These are phyloP conservation scores for Felis chaus DNA, from an alignment of 2,113 vertebrate species.

Conservation along the genomic window DNA sequence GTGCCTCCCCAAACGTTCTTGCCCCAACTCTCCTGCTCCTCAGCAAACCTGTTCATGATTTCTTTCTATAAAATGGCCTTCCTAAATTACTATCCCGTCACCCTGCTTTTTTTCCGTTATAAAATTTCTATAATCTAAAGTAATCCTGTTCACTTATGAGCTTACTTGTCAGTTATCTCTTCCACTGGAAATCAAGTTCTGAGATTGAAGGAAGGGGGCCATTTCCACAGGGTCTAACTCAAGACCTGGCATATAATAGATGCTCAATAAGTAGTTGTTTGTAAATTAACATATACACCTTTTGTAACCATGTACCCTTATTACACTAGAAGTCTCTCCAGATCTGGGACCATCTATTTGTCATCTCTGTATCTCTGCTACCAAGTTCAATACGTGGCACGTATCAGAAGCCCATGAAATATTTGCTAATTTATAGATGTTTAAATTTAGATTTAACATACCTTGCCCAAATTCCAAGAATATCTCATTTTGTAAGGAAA, in stretches of 20 bases:
- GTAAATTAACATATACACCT: background rate
- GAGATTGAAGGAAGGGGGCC: background rate
- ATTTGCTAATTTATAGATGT: background rate
- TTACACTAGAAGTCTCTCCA: background rate
- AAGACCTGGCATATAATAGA: background rate
- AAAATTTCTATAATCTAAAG: background rate
- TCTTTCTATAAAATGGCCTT: background rate
- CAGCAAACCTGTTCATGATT: background rate
- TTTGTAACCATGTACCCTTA: background rate
- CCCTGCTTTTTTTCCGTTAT: background rate
- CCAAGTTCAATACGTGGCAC: background rate
- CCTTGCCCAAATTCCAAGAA: background rate
- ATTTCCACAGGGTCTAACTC: background rate
- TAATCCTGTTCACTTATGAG: background rate
- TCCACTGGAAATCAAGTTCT: background rate
- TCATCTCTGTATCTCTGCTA: background rate
- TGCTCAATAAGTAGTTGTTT: background rate
- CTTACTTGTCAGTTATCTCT: background rate
- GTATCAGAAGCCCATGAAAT: background rate
- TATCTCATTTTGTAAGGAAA: background rate
- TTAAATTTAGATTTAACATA: background rate
- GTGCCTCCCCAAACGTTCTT: background rate
- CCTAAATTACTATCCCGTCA: background rate
- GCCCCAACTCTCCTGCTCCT: background rate
- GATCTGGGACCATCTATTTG: background rate